Percentiles rank a stretch among this genome's conserved stretches.
phyloP scores from a whole-genome alignment of 1,140 invertebrate species.

The Caenorhabditis elegans region DNA sequence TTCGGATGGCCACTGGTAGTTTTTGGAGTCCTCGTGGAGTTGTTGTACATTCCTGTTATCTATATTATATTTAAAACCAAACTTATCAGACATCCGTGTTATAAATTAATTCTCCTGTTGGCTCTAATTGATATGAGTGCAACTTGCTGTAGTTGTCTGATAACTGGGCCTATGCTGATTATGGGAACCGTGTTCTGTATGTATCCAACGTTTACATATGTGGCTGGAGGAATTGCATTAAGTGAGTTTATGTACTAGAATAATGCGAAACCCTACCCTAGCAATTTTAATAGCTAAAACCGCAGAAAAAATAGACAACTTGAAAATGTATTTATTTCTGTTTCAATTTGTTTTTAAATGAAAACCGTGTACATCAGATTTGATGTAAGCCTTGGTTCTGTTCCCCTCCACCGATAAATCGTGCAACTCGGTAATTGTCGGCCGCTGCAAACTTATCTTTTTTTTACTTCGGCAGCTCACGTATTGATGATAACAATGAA shows the following conservation, averaged over 20 bases:
- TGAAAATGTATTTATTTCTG: too few species aligned
- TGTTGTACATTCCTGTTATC: conserved; percentile 32
- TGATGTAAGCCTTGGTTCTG: too few species aligned
- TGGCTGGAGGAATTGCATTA: background rate
- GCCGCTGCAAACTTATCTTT: too few species aligned
- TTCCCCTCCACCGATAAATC: too few species aligned
- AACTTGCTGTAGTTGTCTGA: conserved; percentile 10
- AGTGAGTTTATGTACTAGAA: conserved; percentile 25
- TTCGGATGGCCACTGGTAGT: background rate
- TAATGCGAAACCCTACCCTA: too few species aligned
- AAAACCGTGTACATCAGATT: too few species aligned
- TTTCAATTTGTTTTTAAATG: too few species aligned
- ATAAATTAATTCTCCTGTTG: background rate
- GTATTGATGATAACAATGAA: too few species aligned
- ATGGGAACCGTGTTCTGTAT: conserved; percentile 21
- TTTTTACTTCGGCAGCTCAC: too few species aligned
- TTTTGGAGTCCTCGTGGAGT: background rate
- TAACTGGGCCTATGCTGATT: conserved; percentile 31
- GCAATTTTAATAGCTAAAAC: too few species aligned
- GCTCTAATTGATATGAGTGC: conserved; percentile 28
- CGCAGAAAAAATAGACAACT: too few species aligned
- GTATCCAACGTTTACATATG: conserved; percentile 35
- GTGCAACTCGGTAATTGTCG: too few species aligned
- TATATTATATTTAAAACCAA: conserved; percentile 20
- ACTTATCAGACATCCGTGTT: conserved; percentile 15